phyloP scores from a whole-genome alignment of 2,113 vertebrate species.

The Boulengeromyrus knoepffleri region DNA sequence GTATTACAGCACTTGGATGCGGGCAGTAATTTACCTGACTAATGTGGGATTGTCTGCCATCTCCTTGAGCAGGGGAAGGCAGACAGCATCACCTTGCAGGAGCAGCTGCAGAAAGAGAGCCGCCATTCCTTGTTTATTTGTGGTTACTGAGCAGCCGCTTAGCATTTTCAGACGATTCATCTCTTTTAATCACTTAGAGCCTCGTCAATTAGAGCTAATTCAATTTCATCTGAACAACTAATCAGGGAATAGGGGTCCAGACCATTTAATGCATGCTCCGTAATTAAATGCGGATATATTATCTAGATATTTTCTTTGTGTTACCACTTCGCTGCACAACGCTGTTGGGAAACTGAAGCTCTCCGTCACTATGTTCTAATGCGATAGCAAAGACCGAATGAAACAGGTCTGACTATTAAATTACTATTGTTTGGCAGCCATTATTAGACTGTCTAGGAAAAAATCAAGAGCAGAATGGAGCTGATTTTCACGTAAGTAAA shows the following conservation, averaged over 20 bases:
- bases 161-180: constrained; percentile 69
- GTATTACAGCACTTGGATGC: constrained; percentile 56
- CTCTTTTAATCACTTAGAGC: constrained; percentile 76
- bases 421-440: not conserved
- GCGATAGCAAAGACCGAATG: not conserved
- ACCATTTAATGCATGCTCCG: constrained; percentile 40
- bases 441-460: not conserved
- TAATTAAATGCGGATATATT: constrained; percentile 50
- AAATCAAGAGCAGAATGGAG: not conserved
- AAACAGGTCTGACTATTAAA: not conserved
- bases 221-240: constrained; percentile 79
- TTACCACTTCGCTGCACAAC: constrained; percentile 39
- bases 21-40: constrained; percentile 50
- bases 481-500: not conserved
- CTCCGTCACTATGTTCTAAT: constrained; percentile 6
- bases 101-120: constrained; percentile 29
- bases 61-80: constrained; percentile 37
- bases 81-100: constrained; percentile 44
- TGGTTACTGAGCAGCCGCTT: constrained; percentile 63
- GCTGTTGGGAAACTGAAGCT: constrained; percentile 22
- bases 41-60: constrained; percentile 36
- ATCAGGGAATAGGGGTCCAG: constrained; percentile 52
- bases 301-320: constrained; percentile 38
- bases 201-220: constrained; percentile 79
- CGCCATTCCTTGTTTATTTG: constrained; percentile 43